phyloP scores from a whole-genome alignment of 2,797 vertebrate species.

The Lerista edwardsae region DNA sequence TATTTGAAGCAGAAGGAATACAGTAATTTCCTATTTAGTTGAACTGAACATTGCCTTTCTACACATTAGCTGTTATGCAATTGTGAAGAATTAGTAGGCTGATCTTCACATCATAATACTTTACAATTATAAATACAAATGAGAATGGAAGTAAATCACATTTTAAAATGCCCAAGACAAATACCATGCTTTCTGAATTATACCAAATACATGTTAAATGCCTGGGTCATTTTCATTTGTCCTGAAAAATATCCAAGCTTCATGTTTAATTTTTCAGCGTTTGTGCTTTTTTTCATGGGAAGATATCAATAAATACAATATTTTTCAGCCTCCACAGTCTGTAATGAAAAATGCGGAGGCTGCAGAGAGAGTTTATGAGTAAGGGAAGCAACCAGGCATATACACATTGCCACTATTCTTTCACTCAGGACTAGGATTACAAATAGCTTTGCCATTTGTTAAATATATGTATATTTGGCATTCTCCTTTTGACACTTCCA shows the following conservation, averaged over 20 bases:
- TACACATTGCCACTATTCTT: constrained; percentile 37
- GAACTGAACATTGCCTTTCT: neutral
- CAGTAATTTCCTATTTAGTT: neutral
- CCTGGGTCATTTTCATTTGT: neutral
- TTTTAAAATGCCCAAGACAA: neutral
- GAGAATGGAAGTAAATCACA: neutral
- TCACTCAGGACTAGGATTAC: constrained; percentile 28
- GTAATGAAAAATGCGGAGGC: neutral
- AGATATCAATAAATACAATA: neutral
- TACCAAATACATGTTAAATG: neutral
- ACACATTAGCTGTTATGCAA: neutral
- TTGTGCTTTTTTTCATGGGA: neutral
- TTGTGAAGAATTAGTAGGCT: neutral
- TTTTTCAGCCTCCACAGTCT: neutral
- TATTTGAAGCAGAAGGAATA: neutral
- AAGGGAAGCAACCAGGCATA: constrained; percentile 33
- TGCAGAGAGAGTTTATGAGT: neutral
- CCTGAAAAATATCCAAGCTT: neutral
- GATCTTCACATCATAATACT: neutral
- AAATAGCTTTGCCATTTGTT: constrained; percentile 50
- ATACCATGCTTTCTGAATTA: neutral
- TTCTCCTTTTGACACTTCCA: constrained; percentile 51
- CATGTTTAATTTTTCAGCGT: neutral
- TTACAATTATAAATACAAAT: neutral
- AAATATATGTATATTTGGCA: neutral